Evolutionary conservation across 2,888 invertebrate species (phyloP), one percentile per base, ranked within the genome.

Genomic region (Pasiphila rectangulata): DNA sequence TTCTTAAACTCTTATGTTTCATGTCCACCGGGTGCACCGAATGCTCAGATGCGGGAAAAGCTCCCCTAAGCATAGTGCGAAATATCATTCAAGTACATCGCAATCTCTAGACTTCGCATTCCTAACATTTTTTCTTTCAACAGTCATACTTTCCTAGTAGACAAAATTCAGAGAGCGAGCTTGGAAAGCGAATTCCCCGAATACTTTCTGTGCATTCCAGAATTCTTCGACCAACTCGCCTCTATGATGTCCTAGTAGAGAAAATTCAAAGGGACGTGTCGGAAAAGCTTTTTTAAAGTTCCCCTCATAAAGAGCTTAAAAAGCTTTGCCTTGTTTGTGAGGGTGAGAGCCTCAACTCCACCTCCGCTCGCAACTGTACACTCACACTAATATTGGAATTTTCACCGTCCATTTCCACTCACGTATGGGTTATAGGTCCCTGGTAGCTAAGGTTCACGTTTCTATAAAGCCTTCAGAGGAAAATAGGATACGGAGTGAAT

Each of bases 41-140:
- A 88, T 88, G 76, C 79, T 77, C 83, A 70, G 83, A 81, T 89
- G 88, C 84, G 88, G 85, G 88, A 89, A 89, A 85, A 83, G 76
- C 79, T 81, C 69, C 84, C 77, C 72, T 81, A 82, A 76, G 76
- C 74, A 73, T 69, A 64, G 61, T 66, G 70, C 67, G 54, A 49
- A 52, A 56, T 43, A 15, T 59, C 61, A n/a, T 10, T n/a, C 17
- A 6, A 61, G 61, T 54, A 57, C 56, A 51, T 34, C 13, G 41
- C 39, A 43, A 51, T 43, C 30, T 34, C 39, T 38, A 29, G 10
- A 9, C 21, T 43, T 46, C 36, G 10, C 37, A 30, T 34, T 12
- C 21, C 12, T 30, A 15, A 12, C 23, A 29, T 44, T 15, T 30
- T 32, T 29, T 13, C 24, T 15, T 34, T 41, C 37, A 1, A 2